Evolutionary conservation across 2,113 vertebrate species (phyloP), one percentile per base, ranked within the genome.

Genomic region (Ceuthmochares aereus): DNA sequence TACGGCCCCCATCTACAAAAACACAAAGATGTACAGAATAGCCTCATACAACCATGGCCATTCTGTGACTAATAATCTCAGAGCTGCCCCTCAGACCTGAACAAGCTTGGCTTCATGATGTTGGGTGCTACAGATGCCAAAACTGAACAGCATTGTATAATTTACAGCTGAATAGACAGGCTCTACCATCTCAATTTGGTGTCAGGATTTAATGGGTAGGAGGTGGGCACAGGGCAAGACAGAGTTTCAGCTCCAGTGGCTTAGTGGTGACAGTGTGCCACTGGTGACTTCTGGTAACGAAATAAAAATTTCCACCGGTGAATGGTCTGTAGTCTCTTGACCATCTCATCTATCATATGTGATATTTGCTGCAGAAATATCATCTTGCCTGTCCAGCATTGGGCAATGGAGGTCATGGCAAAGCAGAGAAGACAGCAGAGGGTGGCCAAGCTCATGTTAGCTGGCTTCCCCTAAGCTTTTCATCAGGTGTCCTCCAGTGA

Each of bases 61-160:
- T 29, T n/a, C 12, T 14, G 26, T 52, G 43, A 55, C 13, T 6
- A 9, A 16, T 47, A 26, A 37, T 30, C 6, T 25, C 45, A 84
- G 63, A 80, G 21, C 17, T 69, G 51, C 19, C 59, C 80, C 32
- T 51, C 54, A 77, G 14, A 21, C 12, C 29, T 58, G 19, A 49
- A 17, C 17, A 54, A 54, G 25, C 36, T 29, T 30, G 11, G 5
- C 25, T 89, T 76, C 45, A 58, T 0, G 4, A 12, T 0, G 1
- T 3, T 23, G 16, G 16, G 13, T 49, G 13, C 9, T 86, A 79
- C 8, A 49, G 23, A 21, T 89, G 36, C 37, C 4, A 1, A 72
- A 56, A 75, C 14, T 1, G 12, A 84, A 63, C 8, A 72, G 1
- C 12, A 10, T 4, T 42, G 19, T 34, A 54, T 36, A 66, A 63